Conservation (phyloP, 2,888 invertebrate species). For the Melangyna quadrimaculata region DNA sequence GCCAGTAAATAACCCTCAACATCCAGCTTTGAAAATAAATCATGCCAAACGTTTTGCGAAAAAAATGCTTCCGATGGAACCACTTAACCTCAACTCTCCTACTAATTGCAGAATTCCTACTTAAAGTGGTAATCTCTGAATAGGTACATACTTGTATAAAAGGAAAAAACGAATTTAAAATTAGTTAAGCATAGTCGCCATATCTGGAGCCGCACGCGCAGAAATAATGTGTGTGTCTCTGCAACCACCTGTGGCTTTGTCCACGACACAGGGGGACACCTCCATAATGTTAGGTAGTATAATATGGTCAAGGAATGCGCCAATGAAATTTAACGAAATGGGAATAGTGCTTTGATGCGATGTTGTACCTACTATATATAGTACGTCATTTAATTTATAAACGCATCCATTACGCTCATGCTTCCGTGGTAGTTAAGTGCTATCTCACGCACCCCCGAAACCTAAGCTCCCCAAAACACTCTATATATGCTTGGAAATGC, state of each 20-base stretch:
- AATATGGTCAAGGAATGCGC: slow-evolving; percentile 2
- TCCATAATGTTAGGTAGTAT: slow-evolving; percentile 26
- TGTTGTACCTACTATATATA: no score
- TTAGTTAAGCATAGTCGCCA: slow-evolving; percentile 14
- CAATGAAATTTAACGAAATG: slow-evolving; percentile 26
- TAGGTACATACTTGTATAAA: background rate
- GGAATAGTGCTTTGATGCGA: slow-evolving; percentile 5
- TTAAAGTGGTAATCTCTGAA: slow-evolving; percentile 6
- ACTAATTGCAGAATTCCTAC: slow-evolving; percentile 20
- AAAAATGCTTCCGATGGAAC: slow-evolving; percentile 25
- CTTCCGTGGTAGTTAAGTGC: slow-evolving; percentile 69
- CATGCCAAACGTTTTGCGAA: slow-evolving; percentile 37
- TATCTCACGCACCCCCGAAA: slow-evolving; percentile 68
- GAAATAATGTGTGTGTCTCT: slow-evolving; percentile 7
- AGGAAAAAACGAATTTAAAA: background rate
- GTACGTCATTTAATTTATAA: slow-evolving; percentile 61
- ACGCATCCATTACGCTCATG: slow-evolving; percentile 61
- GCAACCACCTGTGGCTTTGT: slow-evolving; percentile 66
- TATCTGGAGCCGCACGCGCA: slow-evolving; percentile 61
- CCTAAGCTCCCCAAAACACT: background rate
- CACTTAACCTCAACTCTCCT: slow-evolving; percentile 49
- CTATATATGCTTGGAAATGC: background rate
- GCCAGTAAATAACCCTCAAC: background rate
- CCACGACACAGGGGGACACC: slow-evolving; percentile 56
- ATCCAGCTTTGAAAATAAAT: slow-evolving; percentile 27